phyloP scores from a whole-genome alignment of 2,888 invertebrate genomes.

The Cephalotes varians region DNA sequence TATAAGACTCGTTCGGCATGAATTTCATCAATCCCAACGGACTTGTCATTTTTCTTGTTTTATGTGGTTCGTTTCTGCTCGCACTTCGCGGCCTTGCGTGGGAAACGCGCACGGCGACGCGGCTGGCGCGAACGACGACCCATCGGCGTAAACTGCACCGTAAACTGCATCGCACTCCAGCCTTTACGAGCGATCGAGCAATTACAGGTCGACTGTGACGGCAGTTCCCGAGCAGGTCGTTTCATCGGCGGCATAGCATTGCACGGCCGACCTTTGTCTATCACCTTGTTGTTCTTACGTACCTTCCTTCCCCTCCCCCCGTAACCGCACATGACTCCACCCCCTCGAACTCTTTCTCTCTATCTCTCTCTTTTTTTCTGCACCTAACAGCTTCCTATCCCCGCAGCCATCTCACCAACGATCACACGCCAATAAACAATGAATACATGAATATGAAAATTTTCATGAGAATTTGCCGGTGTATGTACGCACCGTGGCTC shows the following conservation, averaged over 20 bases:
- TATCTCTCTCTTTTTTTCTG: background rate
- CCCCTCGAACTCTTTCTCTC: background rate
- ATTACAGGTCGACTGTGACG: slow-evolving; percentile 72
- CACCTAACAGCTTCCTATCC: background rate
- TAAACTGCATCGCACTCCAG: slow-evolving; percentile 64
- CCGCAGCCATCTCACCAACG: slow-evolving; percentile 47
- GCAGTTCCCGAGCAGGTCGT: slow-evolving; percentile 38
- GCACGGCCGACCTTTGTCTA: slow-evolving; percentile 52
- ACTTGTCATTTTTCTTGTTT: background rate
- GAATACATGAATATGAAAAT: slow-evolving; percentile 83
- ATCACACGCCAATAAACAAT: slow-evolving; percentile 78
- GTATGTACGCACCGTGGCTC: slow-evolving; percentile 52
- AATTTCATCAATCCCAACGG: background rate
- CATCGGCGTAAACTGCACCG: slow-evolving; percentile 60
- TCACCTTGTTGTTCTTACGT: slow-evolving; percentile 74
- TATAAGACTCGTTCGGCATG: background rate
- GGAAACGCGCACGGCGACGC: slow-evolving; percentile 33
- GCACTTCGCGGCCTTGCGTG: slow-evolving; percentile 28
- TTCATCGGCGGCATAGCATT: slow-evolving; percentile 11
- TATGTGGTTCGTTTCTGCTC: slow-evolving; percentile 6
- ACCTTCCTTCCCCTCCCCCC: slow-evolving; percentile 26
- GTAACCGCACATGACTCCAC: slow-evolving; percentile 54
- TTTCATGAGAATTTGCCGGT: slow-evolving; percentile 74
- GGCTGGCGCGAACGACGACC: slow-evolving; percentile 48
- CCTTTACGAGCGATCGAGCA: slow-evolving; percentile 75